These are phyloP conservation scores for Heterohyrax brucei DNA, from an alignment of 2,797 vertebrate species.

Conservation along the genomic window DNA sequence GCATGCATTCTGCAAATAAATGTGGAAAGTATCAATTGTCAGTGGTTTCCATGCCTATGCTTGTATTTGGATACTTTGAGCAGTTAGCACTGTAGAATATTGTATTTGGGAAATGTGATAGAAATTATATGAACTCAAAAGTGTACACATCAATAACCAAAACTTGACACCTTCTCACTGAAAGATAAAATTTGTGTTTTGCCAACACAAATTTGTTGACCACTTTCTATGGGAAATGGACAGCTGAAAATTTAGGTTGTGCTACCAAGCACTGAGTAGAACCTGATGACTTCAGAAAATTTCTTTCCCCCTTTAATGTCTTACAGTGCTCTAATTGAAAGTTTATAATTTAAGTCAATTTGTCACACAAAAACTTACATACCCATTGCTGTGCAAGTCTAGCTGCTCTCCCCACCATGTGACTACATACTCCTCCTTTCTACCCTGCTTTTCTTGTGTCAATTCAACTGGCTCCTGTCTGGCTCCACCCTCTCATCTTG, in stretches of 20 bases:
- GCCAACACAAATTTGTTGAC: background rate
- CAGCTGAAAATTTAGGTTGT: background rate
- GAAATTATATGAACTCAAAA: background rate
- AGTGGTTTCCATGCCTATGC: background rate
- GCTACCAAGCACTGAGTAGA: background rate
- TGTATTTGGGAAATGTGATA: conserved; percentile 23
- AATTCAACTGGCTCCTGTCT: no score
- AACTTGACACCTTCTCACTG: background rate
- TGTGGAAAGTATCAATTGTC: conserved; percentile 2
- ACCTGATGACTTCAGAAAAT: background rate
- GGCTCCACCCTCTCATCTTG: no score
- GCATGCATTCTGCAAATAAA: conserved; percentile 3
- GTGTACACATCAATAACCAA: background rate
- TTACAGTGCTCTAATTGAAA: no score
- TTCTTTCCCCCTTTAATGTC: no score
- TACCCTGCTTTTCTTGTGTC: no score
- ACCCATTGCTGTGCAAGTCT: no score
- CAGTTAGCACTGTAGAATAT: background rate
- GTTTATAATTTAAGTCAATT: no score
- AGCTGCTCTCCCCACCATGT: no score
- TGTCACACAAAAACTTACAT: no score
- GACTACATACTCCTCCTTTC: no score
- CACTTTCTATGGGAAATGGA: conserved; percentile 30
- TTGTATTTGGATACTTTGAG: background rate
- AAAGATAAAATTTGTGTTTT: conserved; percentile 55